These are phyloP conservation scores for Sisor rabdophorus DNA, from an alignment of 2,113 vertebrate genomes.

Conservation along the genomic window DNA sequence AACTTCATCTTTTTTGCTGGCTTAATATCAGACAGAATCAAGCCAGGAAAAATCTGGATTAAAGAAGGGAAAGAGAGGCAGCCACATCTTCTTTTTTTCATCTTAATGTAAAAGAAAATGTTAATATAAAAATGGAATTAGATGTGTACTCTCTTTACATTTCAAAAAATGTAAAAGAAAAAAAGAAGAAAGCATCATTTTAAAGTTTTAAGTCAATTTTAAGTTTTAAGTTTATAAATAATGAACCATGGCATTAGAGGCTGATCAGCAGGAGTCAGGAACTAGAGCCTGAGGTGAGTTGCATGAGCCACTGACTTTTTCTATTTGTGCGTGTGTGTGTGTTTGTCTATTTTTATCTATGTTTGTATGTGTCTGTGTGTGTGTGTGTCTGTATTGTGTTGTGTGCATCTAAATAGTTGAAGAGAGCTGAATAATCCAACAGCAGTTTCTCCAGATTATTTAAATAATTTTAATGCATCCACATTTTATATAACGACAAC, in stretches of 20 bases:
- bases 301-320: background rate
- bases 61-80: slow-evolving; percentile 15
- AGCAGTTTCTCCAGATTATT: background rate
- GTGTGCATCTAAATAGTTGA: background rate
- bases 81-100: slow-evolving; percentile 4
- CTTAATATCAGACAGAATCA: slow-evolving; percentile 85
- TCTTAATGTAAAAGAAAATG: background rate
- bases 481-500: background rate
- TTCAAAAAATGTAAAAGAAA: background rate
- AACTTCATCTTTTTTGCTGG: slow-evolving; percentile 88
- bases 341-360: too few species aligned
- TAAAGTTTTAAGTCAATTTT: too few species aligned
- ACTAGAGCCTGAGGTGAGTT: slow-evolving; percentile 6
- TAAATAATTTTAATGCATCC: background rate
- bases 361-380: background rate
- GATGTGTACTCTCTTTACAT: background rate
- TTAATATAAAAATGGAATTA: background rate
- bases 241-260: slow-evolving; percentile 8
- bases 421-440: background rate
- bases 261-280: slow-evolving; percentile 16
- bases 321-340: slow-evolving; percentile 1
- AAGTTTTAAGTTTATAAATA: background rate
- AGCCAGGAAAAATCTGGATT: slow-evolving; percentile 80
- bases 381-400: too few species aligned
- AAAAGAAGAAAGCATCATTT: background rate